These are phyloP conservation scores for Nycticorax nycticorax DNA, from an alignment of 2,113 vertebrate genomes.

Conservation along the genomic window DNA sequence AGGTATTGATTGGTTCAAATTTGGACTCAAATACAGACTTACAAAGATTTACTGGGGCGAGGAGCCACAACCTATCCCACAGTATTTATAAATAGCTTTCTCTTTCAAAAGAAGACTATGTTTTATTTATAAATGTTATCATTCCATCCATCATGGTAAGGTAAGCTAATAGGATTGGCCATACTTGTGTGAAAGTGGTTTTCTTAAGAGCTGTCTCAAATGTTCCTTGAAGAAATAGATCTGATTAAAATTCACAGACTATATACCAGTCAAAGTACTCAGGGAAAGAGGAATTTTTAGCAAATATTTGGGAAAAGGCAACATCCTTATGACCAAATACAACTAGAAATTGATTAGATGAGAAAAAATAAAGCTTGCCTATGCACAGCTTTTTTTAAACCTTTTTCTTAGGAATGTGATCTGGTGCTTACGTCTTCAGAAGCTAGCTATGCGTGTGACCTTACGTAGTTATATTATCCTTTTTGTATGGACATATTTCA, in stretches of 20 bases:
- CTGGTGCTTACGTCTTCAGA: background rate
- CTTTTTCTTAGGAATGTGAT: background rate
- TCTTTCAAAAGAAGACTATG: slow-evolving; percentile 1
- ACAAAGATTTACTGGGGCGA: background rate
- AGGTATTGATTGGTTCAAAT: slow-evolving; percentile 42
- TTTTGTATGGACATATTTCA: background rate
- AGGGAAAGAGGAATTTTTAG: background rate
- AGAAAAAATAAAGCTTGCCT: background rate
- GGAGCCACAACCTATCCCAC: background rate
- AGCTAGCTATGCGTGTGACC: background rate
- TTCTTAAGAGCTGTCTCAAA: background rate
- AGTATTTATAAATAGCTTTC: slow-evolving; percentile 38
- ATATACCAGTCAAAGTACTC: background rate
- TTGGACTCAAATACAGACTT: background rate
- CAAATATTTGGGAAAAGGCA: background rate
- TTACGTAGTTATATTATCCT: background rate
- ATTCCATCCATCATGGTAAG: background rate
- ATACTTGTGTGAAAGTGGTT: background rate
- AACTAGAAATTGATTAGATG: background rate
- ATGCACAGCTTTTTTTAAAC: background rate
- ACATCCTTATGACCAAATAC: background rate
- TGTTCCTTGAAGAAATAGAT: background rate
- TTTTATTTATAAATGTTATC: slow-evolving; percentile 57
- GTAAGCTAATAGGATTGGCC: background rate
- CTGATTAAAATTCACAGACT: background rate